Conservation (phyloP, 2,113 vertebrate genomes). For the Notarius lentiginosus region DNA sequence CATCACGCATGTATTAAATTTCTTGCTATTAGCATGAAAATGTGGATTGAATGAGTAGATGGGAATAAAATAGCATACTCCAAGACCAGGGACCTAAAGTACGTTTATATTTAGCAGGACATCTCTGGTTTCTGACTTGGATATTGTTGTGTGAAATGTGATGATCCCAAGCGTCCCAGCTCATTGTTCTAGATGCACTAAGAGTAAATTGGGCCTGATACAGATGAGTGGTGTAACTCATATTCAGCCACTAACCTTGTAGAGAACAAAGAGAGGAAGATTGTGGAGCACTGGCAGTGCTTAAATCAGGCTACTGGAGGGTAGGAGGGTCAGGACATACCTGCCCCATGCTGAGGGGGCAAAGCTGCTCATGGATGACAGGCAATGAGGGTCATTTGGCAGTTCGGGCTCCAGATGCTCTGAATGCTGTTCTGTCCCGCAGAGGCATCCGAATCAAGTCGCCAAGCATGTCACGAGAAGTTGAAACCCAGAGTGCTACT, state of each 20-base stretch:
- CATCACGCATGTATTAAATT: constrained; percentile 33
- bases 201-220: constrained; percentile 67
- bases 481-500: constrained; percentile 50
- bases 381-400: constrained; percentile 46
- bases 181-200: constrained; percentile 50
- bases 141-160: constrained; percentile 61
- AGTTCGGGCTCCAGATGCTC: constrained; percentile 48
- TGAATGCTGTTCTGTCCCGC: constrained; percentile 53
- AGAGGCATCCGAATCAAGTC: constrained; percentile 40
- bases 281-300: constrained; percentile 39
- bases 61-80: constrained; percentile 36
- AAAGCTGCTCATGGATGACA: constrained; percentile 45
- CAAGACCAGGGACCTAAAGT: constrained; percentile 34
- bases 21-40: constrained; percentile 30
- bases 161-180: constrained; percentile 52
- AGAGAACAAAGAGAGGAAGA: constrained; percentile 58
- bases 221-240: constrained; percentile 59
- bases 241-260: constrained; percentile 54
- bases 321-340: constrained; percentile 60
- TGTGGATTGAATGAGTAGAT: constrained; percentile 30
- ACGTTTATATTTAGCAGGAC: constrained; percentile 56
- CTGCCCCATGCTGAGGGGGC: constrained; percentile 31
- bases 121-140: constrained; percentile 55
- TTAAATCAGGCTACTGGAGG: constrained; percentile 61
- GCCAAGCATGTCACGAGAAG: constrained; percentile 53